Conservation (phyloP, 2,888 invertebrate genomes). For the Tupiocoris notatus region DNA sequence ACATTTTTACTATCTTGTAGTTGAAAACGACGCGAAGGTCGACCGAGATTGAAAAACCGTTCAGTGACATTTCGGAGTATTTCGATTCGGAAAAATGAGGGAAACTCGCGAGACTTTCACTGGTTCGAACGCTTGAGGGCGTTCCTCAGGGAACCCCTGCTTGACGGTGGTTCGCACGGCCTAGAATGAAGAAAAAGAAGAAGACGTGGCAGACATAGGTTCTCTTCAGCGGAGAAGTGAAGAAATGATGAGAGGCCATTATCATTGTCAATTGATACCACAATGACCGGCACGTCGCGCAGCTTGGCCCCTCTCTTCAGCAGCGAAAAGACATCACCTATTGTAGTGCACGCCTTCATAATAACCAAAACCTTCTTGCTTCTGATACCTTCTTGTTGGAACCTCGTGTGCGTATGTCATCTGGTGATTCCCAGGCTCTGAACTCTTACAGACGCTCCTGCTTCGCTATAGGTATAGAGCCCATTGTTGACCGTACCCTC, state of each 20-base stretch:
- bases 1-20: too few relatives aligned
- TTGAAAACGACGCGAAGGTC: too few relatives aligned
- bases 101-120: background rate
- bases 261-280: slow-evolving; percentile 30
- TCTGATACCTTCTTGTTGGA: too few relatives aligned
- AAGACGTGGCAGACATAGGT: too few relatives aligned
- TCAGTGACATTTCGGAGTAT: too few relatives aligned
- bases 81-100: background rate
- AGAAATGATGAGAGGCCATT: slow-evolving; percentile 8
- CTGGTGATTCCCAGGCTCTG: background rate
- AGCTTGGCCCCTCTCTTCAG: background rate
- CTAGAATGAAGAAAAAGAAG: slow-evolving; percentile 19
- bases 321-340: background rate
- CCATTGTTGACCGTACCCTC: background rate
- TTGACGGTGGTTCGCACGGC: background rate
- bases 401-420: background rate
- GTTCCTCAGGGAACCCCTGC: background rate
- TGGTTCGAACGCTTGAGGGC: background rate
- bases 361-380: slow-evolving; percentile 19
- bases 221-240: background rate
- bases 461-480: background rate
- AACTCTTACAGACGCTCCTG: too few relatives aligned
- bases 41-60: too few relatives aligned
- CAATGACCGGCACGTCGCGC: slow-evolving; percentile 32
- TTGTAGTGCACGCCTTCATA: background rate